These are phyloP conservation scores for Hemaris fuciformis DNA, from an alignment of 2,888 invertebrate species.

Conservation along the genomic window DNA sequence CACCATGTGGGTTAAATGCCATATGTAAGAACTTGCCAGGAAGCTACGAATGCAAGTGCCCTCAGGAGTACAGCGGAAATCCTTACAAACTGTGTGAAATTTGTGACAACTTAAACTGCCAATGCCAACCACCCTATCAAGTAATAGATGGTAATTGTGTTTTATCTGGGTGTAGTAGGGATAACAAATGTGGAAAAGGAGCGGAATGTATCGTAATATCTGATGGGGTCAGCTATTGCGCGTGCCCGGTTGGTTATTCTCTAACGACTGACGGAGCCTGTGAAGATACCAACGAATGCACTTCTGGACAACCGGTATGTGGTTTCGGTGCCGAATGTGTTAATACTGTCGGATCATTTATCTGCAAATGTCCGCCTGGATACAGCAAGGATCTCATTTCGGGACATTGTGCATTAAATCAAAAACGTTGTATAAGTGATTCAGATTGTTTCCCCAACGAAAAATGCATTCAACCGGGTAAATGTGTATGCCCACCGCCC, in stretches of 20 bases:
- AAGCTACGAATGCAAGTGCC: constrained; percentile 95
- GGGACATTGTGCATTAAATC: constrained; percentile 90
- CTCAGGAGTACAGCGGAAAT: constrained; percentile 93
- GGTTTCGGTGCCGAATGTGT: constrained; percentile 93
- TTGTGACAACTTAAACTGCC: constrained; percentile 91
- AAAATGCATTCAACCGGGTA: constrained; percentile 94
- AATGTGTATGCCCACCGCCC: constrained; percentile 95
- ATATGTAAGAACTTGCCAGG: constrained; percentile 96
- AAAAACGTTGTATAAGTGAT: constrained; percentile 90
- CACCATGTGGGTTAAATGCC: constrained; percentile 93
- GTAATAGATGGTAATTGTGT: constrained; percentile 92
- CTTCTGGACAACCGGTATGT: constrained; percentile 87
- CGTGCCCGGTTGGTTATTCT: constrained; percentile 93
- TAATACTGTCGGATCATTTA: constrained; percentile 89
- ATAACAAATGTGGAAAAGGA: constrained; percentile 90
- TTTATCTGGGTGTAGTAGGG: constrained; percentile 90
- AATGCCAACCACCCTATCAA: constrained; percentile 93
- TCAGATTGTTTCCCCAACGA: constrained; percentile 93
- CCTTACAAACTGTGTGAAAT: constrained; percentile 93
- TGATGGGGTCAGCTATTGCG: constrained; percentile 95
- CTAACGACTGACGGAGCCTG: constrained; percentile 91
- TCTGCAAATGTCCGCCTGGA: constrained; percentile 90
- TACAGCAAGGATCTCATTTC: constrained; percentile 91
- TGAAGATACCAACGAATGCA: constrained; percentile 92
- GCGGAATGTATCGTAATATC: constrained; percentile 95